phyloP scores from a whole-genome alignment of 2,888 invertebrate genomes.

The Pocota personata region DNA sequence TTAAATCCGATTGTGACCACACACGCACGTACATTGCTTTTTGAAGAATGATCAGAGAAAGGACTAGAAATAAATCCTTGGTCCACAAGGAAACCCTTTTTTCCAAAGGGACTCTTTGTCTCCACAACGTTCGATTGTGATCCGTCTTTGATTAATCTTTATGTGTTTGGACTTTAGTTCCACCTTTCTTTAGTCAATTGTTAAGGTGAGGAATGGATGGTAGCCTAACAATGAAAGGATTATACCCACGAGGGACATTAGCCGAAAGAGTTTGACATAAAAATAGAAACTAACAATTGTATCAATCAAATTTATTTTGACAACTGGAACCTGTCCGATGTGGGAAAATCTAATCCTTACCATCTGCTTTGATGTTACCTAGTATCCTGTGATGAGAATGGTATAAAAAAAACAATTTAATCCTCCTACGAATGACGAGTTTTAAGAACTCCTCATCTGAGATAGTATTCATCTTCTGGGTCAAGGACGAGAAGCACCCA shows the following conservation, averaged over 20 bases:
- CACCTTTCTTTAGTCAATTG: constrained; percentile 12
- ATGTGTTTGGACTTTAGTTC: constrained; percentile 37
- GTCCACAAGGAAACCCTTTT: constrained; percentile 10
- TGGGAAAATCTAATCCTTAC: constrained; percentile 33
- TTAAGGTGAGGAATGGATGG: constrained; percentile 27
- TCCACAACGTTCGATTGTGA: constrained; percentile 48
- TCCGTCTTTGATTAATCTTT: constrained; percentile 62
- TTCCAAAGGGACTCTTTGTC: constrained; percentile 16
- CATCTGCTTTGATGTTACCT: constrained; percentile 41
- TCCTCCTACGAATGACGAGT: neutral
- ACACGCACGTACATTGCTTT: constrained; percentile 36
- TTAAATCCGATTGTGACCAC: constrained; percentile 65
- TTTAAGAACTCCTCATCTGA: neutral
- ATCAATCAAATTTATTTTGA: constrained; percentile 73
- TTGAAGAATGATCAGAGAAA: neutral
- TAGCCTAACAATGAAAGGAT: constrained; percentile 45
- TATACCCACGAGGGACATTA: constrained; percentile 44
- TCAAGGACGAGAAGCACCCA: constrained; percentile 29
- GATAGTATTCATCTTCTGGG: constrained; percentile 27
- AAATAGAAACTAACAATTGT: constrained; percentile 1
- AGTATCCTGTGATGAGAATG: neutral
- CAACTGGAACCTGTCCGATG: constrained; percentile 59
- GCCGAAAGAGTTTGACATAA: neutral
- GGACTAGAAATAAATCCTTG: constrained; percentile 18
- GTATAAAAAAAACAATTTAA: neutral